These are phyloP conservation scores for Sinella curviseta DNA, from an alignment of 1,140 invertebrate species.

Conservation along the genomic window DNA sequence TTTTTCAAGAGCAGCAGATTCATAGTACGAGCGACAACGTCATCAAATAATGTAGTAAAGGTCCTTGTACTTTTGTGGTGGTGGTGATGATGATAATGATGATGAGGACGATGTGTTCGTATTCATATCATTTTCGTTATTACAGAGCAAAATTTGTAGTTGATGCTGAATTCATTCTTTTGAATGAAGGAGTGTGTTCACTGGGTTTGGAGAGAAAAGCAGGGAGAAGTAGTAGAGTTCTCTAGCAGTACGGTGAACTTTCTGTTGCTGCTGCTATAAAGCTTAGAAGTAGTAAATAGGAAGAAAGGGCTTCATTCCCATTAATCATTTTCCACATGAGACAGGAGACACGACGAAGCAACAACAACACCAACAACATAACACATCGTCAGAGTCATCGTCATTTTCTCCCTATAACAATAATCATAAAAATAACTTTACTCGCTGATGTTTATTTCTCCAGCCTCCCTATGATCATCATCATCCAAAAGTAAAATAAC, in stretches of 20 bases:
- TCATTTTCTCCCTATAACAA: neutral
- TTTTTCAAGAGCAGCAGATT: neutral
- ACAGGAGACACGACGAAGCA: neutral
- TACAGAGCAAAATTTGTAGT: neutral
- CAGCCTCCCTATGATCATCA: neutral
- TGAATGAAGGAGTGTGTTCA: neutral
- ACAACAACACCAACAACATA: neutral
- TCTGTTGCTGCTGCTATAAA: no score
- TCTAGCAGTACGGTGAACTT: no score
- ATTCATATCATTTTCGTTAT: no score
- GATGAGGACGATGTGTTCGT: neutral
- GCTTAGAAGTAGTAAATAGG: neutral
- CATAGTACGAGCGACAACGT: no score
- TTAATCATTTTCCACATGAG: constrained; percentile 24
- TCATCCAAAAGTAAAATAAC: neutral
- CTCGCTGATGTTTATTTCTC: neutral
- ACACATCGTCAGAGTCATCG: neutral
- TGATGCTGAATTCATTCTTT: neutral
- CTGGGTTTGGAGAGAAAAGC: neutral
- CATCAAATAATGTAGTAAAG: no score
- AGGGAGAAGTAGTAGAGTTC: constrained; percentile 2
- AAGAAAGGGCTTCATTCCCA: constrained; percentile 1
- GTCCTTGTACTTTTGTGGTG: neutral
- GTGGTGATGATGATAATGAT: neutral
- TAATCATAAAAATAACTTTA: constrained; percentile 7